Evolutionary conservation across 2,797 vertebrate species (phyloP), one percentile per base, ranked within the genome.

Genomic region (Babyrousa celebensis): DNA sequence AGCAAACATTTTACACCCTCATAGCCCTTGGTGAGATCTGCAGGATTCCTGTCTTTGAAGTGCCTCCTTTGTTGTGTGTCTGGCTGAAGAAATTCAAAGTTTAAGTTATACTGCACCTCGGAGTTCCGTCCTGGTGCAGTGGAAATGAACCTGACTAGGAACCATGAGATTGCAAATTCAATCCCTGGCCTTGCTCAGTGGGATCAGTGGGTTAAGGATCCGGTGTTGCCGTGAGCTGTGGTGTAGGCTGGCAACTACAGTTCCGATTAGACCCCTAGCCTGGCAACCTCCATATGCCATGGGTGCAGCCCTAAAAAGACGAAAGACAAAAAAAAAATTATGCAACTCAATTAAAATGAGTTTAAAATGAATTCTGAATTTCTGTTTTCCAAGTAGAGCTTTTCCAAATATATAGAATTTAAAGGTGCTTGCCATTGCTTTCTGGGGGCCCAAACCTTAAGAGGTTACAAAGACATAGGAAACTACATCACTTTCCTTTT

Each of bases 291-390:
- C 36, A 36, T 36, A 36, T 36, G 36, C 36, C 36, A 36, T 36
- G 36, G 36, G 36, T 36, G 36, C 36, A 36, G 36, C 36, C 36
- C 36, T 36, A 36, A 36, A 36, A 36, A 36, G 3, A 36, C 36
- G 4, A 36, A 36, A 36, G 36, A 36, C 36, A 36, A 36, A 36
- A 36, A 36, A 36, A 36, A 36, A 36, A 36, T 36, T 36, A 36
- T 67, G 29, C 11, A 18, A 91, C 29, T 89, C 43, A 65, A 65
- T 88, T 85, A 83, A 89, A 80, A 94, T 20, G 21, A 85, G n/a
- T 18, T 72, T 93, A 54, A 70, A 21, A 40, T 74, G 48, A 93
- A 65, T 58, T 92, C 14, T 54, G 17, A 78, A 29, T 68, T 82
- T 94, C 75, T 80, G 8, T 84, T 89, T 89, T 65, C 65, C 48